Base-by-base conservation (phyloP, 2,797 vertebrate species). In the Gephyroberyx darwinii region DNA sequence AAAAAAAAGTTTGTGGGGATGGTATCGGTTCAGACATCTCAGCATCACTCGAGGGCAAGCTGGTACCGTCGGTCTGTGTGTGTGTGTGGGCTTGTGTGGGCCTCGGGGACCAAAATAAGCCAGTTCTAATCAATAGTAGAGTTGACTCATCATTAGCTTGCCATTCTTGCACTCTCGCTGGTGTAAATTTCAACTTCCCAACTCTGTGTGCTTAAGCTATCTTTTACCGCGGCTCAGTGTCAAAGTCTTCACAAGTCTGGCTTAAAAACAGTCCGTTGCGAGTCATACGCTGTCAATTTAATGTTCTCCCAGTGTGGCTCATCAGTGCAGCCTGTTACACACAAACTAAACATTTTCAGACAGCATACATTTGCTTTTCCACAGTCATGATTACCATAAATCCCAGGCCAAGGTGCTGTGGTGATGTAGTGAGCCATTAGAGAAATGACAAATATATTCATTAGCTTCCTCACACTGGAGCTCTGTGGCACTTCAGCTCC, bases 371-470 rank as follows among this genome's bases (percentile, higher is more conserved):
- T 86, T 55, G 31, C 69, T 60, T 67, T 62, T 74, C 79, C 70
- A 65, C 79, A 50, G 52, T 74, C 64, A 53, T 64, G 76, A 86
- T 87, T 81, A 81, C 56, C 65, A 89, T 85, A 81, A 85, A 84
- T 83, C 75, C 74, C 56, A 41, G 78, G 74, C 77, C 64, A 83
- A 86, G 79, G 84, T 83, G 82, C 71, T 17, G 35, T 52, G 69
- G 59, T 85, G 86, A 88, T 81, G 74, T 73, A 82, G 74, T 82
- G 72, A 86, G 80, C 78, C 77, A 86, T 89, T 87, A 87, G 80
- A 84, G 68, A 82, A 80, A 81, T 88, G 86, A 90, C 81, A 83
- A 88, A 90, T 80, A 71, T 84, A 85, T 84, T 85, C 83, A 91
- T 89, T 87, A 88, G 71, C 80, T 65, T 64, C 48, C 60, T 61